phyloP scores from a whole-genome alignment of 2,797 vertebrate species.

The Artibeus jamaicensis region DNA sequence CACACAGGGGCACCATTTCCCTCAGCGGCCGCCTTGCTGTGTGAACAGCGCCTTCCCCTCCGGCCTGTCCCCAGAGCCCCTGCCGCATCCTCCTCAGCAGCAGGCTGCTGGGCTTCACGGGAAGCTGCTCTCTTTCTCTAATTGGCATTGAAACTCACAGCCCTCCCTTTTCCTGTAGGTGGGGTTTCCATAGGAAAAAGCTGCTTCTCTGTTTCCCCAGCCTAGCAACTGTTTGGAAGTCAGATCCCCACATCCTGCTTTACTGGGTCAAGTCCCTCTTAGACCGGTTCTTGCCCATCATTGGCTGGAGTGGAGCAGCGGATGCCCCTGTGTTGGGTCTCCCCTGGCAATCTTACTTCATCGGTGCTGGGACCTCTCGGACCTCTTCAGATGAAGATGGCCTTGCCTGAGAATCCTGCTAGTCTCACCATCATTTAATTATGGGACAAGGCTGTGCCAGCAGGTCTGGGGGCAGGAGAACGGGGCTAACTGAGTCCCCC shows the following conservation, averaged over 20 bases:
- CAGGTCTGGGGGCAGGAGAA: conserved; percentile 50
- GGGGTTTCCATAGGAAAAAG: conserved; percentile 87
- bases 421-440: neutral
- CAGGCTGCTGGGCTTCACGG: conserved; percentile 50
- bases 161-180: conserved; percentile 89
- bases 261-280: conserved; percentile 49
- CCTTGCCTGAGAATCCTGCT: neutral
- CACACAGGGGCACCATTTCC: neutral
- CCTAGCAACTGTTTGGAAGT: conserved; percentile 68
- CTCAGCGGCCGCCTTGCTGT: neutral
- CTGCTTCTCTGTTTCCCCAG: conserved; percentile 78
- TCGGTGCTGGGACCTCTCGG: neutral
- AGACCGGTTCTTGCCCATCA: conserved; percentile 20
- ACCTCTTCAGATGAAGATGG: neutral
- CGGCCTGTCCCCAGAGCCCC: neutral
- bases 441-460: neutral
- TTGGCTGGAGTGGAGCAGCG: conserved; percentile 31
- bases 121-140: conserved; percentile 73
- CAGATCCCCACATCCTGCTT: conserved; percentile 60
- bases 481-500: neutral
- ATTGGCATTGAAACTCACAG: conserved; percentile 77
- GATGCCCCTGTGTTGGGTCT: neutral
- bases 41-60: conserved; percentile 48
- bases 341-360: neutral
- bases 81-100: conserved; percentile 18